phyloP scores from a whole-genome alignment of 2,113 vertebrate genomes.

The Phodopus roborovskii region DNA sequence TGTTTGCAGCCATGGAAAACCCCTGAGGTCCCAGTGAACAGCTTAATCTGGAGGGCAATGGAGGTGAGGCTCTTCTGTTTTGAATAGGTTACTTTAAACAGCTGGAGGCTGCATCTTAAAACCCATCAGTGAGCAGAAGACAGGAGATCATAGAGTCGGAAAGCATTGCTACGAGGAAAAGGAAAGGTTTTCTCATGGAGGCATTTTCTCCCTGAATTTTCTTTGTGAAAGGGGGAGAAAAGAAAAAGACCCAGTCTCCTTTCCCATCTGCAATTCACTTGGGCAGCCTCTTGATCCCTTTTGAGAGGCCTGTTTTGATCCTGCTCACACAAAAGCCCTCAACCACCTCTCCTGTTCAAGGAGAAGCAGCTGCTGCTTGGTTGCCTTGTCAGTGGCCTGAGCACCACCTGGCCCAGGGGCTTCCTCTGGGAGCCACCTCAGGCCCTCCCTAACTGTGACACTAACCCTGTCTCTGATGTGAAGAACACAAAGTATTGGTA shows the following conservation, averaged over 20 bases:
- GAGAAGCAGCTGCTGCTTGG: conserved; percentile 20
- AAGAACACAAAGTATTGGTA: not conserved
- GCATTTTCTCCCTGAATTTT: conserved; percentile 57
- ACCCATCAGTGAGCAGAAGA: not conserved
- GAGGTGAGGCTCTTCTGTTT: not conserved
- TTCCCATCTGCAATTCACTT: conserved; percentile 66
- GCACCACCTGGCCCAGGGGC: not conserved
- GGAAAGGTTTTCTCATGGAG: not conserved
- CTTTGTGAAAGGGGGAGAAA: not conserved
- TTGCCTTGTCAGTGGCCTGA: not conserved
- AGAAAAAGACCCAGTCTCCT: not conserved
- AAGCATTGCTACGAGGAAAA: not conserved
- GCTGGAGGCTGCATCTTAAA: conserved; percentile 25
- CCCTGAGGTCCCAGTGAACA: not conserved
- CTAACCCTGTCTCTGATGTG: not conserved
- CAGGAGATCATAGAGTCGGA: not conserved
- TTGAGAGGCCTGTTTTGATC: conserved; percentile 70
- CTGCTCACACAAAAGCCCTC: conserved; percentile 51
- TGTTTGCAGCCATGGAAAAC: not conserved
- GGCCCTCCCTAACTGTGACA: not conserved
- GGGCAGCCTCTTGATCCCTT: conserved; percentile 68
- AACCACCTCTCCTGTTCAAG: conserved; percentile 62
- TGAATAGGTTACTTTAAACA: conserved; percentile 53
- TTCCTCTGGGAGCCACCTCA: not conserved
- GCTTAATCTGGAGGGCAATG: not conserved